These are phyloP conservation scores for Bellardia bayeri DNA, from an alignment of 2,888 invertebrate species.

Conservation along the genomic window DNA sequence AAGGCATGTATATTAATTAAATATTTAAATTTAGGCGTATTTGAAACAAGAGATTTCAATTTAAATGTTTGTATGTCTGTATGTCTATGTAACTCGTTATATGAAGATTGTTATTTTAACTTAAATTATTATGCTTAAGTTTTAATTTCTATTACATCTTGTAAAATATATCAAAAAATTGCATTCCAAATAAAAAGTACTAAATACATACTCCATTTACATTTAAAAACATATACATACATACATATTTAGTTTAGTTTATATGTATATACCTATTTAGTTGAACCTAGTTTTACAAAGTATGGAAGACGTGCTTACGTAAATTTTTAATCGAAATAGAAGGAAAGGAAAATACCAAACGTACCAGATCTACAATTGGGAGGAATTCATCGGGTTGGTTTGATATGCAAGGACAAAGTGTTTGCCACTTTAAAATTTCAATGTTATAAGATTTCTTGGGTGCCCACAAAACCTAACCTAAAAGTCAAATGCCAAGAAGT, in stretches of 20 bases:
- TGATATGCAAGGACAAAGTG: too few species aligned
- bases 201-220: not conserved
- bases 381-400: too few species aligned
- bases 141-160: constrained; percentile 5
- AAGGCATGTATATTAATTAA: not conserved
- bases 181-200: constrained; percentile 30
- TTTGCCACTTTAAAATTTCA: too few species aligned
- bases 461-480: too few species aligned
- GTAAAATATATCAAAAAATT: not conserved
- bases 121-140: constrained; percentile 13
- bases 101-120: constrained; percentile 1
- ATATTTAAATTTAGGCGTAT: constrained; percentile 3
- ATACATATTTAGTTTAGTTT: not conserved
- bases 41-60: not conserved
- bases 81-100: constrained; percentile 1
- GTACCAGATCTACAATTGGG: too few species aligned
- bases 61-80: not conserved
- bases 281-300: too few species aligned
- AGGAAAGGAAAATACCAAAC: too few species aligned
- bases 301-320: too few species aligned
- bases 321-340: too few species aligned
- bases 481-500: too few species aligned
- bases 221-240: not conserved
- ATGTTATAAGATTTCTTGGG: too few species aligned
- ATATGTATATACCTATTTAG: too few species aligned